Percentiles rank a stretch among this genome's conserved stretches.
Conservation (phyloP, 2,113 vertebrate species). For the Rhadina sibilatrix region DNA sequence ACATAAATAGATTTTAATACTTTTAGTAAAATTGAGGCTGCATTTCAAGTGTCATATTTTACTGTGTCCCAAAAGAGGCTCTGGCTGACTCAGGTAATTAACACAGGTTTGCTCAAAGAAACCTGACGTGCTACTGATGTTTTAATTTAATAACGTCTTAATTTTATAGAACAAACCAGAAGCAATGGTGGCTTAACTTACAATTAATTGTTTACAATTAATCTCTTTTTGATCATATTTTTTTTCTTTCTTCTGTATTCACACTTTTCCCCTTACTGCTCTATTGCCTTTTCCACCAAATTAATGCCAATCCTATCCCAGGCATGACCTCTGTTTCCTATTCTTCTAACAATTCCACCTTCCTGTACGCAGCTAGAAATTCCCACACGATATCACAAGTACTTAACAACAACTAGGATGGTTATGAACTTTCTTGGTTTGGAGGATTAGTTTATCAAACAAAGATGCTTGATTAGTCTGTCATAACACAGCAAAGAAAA, state of each 20-base stretch:
- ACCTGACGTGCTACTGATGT: not conserved
- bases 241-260: not conserved
- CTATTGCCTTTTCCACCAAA: not conserved
- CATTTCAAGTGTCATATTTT: not conserved
- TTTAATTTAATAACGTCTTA: not conserved
- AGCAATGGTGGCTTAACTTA: not conserved
- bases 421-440: not conserved
- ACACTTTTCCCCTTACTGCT: not conserved
- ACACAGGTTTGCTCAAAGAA: not conserved
- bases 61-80: not conserved
- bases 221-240: not conserved
- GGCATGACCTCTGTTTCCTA: not conserved
- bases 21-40: not conserved
- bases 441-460: not conserved
- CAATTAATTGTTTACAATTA: not conserved
- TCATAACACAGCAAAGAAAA: not conserved
- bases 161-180: not conserved
- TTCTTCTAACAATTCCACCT: not conserved
- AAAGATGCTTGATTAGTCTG: not conserved
- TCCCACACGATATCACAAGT: not conserved
- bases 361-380: not conserved
- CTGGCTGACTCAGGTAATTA: not conserved
- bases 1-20: not conserved
- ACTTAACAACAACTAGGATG: not conserved
- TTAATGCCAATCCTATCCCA: not conserved